A percentile compares a stretch with the other conserved stretches of the same genome.
Conservation (phyloP, 2,113 vertebrate genomes). For the Jacana jacana region DNA sequence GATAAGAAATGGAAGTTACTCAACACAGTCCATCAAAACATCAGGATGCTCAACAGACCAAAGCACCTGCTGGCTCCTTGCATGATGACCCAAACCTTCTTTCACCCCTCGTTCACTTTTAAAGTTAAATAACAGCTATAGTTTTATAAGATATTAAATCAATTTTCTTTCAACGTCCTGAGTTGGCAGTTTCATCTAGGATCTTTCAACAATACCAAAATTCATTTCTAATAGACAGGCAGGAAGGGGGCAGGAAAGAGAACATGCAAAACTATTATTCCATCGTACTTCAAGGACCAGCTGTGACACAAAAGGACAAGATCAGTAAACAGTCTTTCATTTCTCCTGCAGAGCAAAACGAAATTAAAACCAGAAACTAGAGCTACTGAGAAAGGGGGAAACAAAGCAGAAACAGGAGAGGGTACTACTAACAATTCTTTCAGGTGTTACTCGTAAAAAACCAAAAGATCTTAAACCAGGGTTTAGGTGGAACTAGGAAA, state of each 20-base stretch:
- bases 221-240: not conserved
- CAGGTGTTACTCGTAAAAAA: not conserved
- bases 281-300: not conserved
- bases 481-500: not conserved
- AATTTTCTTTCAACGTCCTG: not conserved
- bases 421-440: not conserved
- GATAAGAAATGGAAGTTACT: not conserved
- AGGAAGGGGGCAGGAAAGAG: not conserved
- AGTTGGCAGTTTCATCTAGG: not conserved
- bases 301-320: not conserved
- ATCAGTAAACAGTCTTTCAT: slow-evolving; percentile 28
- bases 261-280: not conserved
- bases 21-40: not conserved
- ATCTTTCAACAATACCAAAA: not conserved
- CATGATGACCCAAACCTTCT: not conserved
- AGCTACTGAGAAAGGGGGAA: not conserved
- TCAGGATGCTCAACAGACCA: not conserved
- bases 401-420: not conserved
- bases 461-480: not conserved
- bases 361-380: slow-evolving; percentile 10
- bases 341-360: slow-evolving; percentile 4
- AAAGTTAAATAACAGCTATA: not conserved
- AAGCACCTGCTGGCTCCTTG: not conserved
- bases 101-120: not conserved
- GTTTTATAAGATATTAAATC: not conserved